These are phyloP conservation scores for Crypturellus tataupa DNA, from an alignment of 2,797 vertebrate genomes.

Conservation along the genomic window DNA sequence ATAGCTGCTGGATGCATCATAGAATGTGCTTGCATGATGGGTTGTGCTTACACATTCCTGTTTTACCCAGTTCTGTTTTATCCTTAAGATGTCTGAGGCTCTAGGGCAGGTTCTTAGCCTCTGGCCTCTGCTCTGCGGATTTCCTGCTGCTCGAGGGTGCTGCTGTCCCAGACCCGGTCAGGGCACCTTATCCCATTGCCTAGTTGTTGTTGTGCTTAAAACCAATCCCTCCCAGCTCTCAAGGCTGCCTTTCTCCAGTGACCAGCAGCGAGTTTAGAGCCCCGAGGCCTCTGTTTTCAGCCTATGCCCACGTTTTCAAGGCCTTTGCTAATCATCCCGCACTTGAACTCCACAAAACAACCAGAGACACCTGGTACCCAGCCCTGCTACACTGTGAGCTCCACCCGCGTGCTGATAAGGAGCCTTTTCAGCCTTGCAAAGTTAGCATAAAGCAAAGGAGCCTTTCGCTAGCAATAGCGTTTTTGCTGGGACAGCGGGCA, in stretches of 20 bases:
- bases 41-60: neutral
- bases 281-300: neutral
- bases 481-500: neutral
- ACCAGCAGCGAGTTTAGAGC: neutral
- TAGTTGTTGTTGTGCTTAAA: neutral
- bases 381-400: neutral
- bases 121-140: neutral
- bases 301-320: rapidly evolving
- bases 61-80: neutral
- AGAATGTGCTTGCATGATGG: neutral
- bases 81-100: neutral
- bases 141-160: neutral
- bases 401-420: rapidly evolving
- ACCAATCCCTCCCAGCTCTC: neutral
- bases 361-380: neutral
- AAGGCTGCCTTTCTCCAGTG: neutral
- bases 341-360: neutral
- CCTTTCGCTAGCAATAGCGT: rapidly evolving
- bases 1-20: neutral
- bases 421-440: neutral
- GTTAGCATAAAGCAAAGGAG: neutral
- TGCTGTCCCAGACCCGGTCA: neutral
- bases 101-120: neutral
- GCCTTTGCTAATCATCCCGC: neutral
- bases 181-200: neutral